A percentile compares a stretch with the other conserved stretches of the same genome.
These are phyloP conservation scores for Euplexia lucipara DNA, from an alignment of 2,888 invertebrate species.

Conservation along the genomic window DNA sequence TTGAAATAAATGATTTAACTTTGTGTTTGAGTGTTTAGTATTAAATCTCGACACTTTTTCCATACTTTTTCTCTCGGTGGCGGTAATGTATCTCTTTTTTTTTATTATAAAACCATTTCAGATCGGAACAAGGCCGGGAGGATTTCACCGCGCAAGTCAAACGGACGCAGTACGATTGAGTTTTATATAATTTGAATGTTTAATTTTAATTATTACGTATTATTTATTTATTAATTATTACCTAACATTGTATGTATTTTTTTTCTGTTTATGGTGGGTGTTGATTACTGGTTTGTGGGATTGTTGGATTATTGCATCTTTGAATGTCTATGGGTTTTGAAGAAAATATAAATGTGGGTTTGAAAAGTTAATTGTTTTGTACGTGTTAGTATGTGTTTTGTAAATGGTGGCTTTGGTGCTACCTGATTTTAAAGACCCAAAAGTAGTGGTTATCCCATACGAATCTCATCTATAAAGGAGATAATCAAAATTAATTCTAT, in stretches of 20 bases:
- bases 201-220: constrained; percentile 53
- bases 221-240: constrained; percentile 32
- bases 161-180: constrained; percentile 87
- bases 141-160: constrained; percentile 89
- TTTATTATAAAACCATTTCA: constrained; percentile 77
- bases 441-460: too few relatives aligned
- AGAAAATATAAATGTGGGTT: neutral
- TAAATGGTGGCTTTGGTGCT: too few relatives aligned
- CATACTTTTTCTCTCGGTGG: constrained; percentile 57
- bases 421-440: too few relatives aligned
- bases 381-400: too few relatives aligned
- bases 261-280: constrained; percentile 15
- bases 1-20: too few relatives aligned
- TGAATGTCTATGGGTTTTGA: neutral
- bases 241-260: constrained; percentile 41
- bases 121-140: constrained; percentile 85
- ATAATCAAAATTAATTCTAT: too few relatives aligned
- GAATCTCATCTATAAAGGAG: too few relatives aligned
- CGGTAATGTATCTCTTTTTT: constrained; percentile 61
- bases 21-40: too few relatives aligned
- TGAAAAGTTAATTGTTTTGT: neutral
- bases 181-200: constrained; percentile 71
- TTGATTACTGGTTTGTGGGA: constrained; percentile 15
- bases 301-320: neutral
- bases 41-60: neutral